Conservation (phyloP, 2,888 invertebrate genomes). For the Synergus gifuensis region DNA sequence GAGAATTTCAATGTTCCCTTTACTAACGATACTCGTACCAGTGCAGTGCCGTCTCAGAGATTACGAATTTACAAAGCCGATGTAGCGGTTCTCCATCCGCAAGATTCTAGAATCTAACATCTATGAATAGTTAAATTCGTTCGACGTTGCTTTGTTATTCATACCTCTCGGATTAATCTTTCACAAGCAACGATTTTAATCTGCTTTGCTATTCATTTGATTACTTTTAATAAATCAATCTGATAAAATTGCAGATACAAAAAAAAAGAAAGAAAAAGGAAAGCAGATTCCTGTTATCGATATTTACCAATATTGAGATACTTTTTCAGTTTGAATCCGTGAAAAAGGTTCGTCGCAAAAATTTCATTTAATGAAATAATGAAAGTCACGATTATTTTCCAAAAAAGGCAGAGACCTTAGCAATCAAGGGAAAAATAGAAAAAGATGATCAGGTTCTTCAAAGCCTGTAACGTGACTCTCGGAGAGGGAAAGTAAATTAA, state of each 20-base stretch:
- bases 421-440: not conserved
- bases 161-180: not conserved
- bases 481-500: conserved; percentile 21
- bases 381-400: conserved; percentile 7
- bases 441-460: conserved; percentile 8
- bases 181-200: not conserved
- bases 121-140: not conserved
- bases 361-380: not conserved
- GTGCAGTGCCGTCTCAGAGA: conserved; percentile 5
- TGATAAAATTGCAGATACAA: not conserved
- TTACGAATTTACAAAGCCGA: conserved; percentile 25
- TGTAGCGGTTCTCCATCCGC: conserved; percentile 4
- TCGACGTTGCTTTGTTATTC: not conserved
- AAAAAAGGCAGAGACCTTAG: not conserved
- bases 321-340: too few species aligned
- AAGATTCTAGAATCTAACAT: not conserved
- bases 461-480: conserved; percentile 2
- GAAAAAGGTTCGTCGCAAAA: too few species aligned
- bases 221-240: not conserved
- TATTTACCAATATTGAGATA: too few species aligned
- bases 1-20: conserved; percentile 33
- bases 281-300: not conserved
- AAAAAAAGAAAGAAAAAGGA: not conserved
- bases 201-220: too few species aligned
- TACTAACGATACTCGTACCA: conserved; percentile 25